phyloP scores from a whole-genome alignment of 64 coral and sea anemone species.

The Acropora yongei region DNA sequence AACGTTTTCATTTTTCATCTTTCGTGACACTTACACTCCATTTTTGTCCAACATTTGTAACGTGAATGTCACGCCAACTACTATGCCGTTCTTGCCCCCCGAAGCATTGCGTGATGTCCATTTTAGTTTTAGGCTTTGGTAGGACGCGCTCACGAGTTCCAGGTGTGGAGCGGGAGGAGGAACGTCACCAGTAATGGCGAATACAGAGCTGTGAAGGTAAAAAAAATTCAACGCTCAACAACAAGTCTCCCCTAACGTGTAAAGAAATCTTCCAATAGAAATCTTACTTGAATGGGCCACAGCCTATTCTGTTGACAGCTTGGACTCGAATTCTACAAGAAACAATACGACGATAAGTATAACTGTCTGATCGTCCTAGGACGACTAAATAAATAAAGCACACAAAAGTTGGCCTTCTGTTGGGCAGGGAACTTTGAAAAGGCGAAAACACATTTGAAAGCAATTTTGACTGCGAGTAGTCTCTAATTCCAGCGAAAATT shows the following conservation, averaged over 20 bases:
- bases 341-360: neutral
- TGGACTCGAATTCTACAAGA: slow-evolving; percentile 88
- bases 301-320: slow-evolving; percentile 97
- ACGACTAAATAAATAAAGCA: no score
- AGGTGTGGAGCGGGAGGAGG: slow-evolving; percentile 77
- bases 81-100: slow-evolving; percentile 33
- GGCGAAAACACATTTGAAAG: no score
- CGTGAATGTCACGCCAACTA: slow-evolving; percentile 72
- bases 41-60: slow-evolving; percentile 81
- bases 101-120: slow-evolving; percentile 56
- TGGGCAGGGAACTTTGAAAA: no score
- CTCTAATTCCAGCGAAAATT: no score
- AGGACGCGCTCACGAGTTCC: slow-evolving; percentile 76
- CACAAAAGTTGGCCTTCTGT: no score
- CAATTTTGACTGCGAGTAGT: no score
- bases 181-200: slow-evolving; percentile 65
- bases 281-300: slow-evolving; percentile 91
- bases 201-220: slow-evolving; percentile 37
- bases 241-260: neutral
- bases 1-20: neutral
- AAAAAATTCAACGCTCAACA: neutral
- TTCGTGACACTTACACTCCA: slow-evolving; percentile 59
- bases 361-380: no score
- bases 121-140: slow-evolving; percentile 83
- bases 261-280: neutral